These are phyloP conservation scores for Cephalotes varians DNA, from an alignment of 2,888 invertebrate species.

Conservation along the genomic window DNA sequence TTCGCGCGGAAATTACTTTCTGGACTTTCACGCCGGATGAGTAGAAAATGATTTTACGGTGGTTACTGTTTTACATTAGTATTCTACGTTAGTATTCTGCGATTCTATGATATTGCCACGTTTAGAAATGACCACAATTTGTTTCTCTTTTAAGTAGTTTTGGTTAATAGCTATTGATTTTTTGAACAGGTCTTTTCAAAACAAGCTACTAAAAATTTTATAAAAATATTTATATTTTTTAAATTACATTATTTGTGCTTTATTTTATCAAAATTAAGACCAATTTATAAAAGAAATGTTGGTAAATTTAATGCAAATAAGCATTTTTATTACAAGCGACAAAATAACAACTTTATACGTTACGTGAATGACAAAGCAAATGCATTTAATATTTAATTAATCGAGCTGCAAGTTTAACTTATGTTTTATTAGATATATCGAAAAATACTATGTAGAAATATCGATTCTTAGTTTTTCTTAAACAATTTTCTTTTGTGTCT, in stretches of 20 bases:
- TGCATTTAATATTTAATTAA: neutral
- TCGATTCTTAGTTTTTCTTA: neutral
- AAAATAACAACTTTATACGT: neutral
- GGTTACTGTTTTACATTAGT: neutral
- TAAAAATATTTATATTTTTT: neutral
- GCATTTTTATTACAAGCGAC: neutral
- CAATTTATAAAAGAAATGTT: neutral
- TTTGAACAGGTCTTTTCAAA: neutral
- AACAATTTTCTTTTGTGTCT: neutral
- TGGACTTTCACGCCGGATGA: neutral
- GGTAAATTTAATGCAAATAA: neutral
- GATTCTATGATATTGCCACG: neutral
- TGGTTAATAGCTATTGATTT: neutral
- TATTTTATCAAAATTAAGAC: neutral
- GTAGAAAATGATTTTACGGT: conserved; percentile 8
- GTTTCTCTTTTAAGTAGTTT: neutral
- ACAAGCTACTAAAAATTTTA: neutral
- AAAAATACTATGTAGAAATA: neutral
- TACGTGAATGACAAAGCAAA: neutral
- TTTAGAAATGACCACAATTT: conserved; percentile 8
- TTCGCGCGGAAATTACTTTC: conserved; percentile 43
- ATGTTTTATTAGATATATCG: conserved; percentile 10
- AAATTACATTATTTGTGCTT: neutral
- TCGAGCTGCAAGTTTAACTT: neutral
- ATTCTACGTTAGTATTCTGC: neutral